A percentile compares a stretch with the other conserved stretches of the same genome.
Evolutionary conservation across 2,113 vertebrate genomes (phyloP).

Genomic region (Heptranchias perlo): DNA sequence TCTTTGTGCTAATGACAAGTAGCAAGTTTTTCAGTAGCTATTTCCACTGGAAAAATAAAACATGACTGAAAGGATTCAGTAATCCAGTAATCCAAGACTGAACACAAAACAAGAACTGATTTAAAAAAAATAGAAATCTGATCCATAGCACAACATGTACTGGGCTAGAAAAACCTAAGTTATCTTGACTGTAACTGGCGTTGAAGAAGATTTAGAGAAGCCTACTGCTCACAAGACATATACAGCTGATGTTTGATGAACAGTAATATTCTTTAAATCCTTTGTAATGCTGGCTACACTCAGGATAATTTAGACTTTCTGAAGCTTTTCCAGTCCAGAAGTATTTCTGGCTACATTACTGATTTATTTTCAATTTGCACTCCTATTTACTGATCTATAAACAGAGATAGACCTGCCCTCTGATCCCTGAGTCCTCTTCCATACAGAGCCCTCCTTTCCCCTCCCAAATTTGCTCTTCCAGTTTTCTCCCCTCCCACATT

Average conservation of each 20-base stretch:
- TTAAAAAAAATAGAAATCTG: background rate
- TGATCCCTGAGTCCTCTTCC: background rate
- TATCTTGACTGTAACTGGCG: background rate
- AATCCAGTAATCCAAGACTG: background rate
- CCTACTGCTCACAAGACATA: background rate
- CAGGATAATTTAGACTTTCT: background rate
- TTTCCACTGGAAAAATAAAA: background rate
- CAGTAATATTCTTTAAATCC: slow-evolving; percentile 29
- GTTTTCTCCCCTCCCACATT: background rate
- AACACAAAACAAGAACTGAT: background rate
- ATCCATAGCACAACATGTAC: background rate
- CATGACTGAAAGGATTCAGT: background rate
- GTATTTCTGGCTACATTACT: background rate
- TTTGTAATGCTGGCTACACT: slow-evolving; percentile 17
- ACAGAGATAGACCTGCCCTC: background rate
- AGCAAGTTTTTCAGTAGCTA: background rate
- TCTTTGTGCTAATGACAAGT: background rate
- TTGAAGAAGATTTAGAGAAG: background rate
- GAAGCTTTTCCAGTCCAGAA: background rate
- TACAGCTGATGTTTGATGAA: background rate
- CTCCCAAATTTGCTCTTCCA: background rate
- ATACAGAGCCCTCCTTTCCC: background rate
- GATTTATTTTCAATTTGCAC: background rate
- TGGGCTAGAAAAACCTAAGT: background rate
- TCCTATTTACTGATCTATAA: background rate